Conservation (phyloP, 37 sponge, comb jelly and placozoan species). For the Amphimedon queenslandica region DNA sequence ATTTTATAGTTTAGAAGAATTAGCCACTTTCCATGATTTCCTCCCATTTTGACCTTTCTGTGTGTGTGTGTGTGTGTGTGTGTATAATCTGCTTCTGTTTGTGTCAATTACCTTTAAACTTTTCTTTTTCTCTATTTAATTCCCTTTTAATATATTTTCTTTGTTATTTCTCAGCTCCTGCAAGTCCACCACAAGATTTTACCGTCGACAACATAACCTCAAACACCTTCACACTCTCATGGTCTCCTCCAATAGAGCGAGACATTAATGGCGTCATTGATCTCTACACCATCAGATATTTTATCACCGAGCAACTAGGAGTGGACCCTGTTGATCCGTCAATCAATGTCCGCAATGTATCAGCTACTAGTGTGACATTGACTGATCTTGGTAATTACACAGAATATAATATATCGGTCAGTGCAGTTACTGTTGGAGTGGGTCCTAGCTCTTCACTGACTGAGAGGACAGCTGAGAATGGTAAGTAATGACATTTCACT, state of each 20-base stretch:
- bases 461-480: slow-evolving; percentile 11
- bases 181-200: slow-evolving; percentile 13
- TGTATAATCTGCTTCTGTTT: not conserved
- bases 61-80: not conserved
- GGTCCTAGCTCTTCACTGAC: slow-evolving; percentile 14
- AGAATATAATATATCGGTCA: slow-evolving; percentile 25
- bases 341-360: not conserved
- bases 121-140: too few relatives aligned
- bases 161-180: slow-evolving; percentile 1
- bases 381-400: slow-evolving; percentile 6
- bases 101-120: not conserved
- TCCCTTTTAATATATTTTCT: not conserved
- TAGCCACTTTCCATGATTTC: too few relatives aligned
- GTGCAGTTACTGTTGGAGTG: slow-evolving; percentile 29
- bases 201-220: not conserved
- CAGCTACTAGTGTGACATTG: not conserved
- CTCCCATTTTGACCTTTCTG: too few relatives aligned
- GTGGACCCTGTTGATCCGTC: slow-evolving; percentile 2
- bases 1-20: too few relatives aligned
- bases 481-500: too few relatives aligned
- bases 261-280: slow-evolving; percentile 29
- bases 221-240: slow-evolving; percentile 10
- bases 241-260: slow-evolving; percentile 12
- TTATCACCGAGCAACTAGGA: slow-evolving; percentile 11
- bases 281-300: slow-evolving; percentile 7